phyloP scores from a whole-genome alignment of 2,888 invertebrate genomes.

The Brenthis daphne region DNA sequence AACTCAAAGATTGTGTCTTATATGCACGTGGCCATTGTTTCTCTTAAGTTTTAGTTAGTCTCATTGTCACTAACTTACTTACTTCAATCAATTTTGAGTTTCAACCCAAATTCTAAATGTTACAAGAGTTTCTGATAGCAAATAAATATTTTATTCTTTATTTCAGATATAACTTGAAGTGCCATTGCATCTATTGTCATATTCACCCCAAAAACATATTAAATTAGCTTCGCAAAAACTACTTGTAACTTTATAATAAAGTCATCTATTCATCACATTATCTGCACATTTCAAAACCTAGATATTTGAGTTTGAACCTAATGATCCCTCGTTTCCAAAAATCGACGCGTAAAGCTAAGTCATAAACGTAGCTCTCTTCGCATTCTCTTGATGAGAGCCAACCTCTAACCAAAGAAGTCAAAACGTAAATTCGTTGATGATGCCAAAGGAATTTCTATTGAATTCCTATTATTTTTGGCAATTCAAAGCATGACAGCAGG shows the following conservation, averaged over 20 bases:
- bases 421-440: slow-evolving; percentile 7
- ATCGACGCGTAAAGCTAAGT: too few relatives aligned
- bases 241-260: neutral
- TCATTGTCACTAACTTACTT: neutral
- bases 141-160: neutral
- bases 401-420: neutral
- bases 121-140: neutral
- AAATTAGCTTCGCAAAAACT: too few relatives aligned
- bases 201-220: too few relatives aligned
- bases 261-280: slow-evolving; percentile 4
- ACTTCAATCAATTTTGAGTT: slow-evolving; percentile 6
- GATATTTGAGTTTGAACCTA: slow-evolving; percentile 13
- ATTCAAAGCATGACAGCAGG: slow-evolving; percentile 89
- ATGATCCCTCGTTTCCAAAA: slow-evolving; percentile 4
- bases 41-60: neutral
- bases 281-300: slow-evolving; percentile 23
- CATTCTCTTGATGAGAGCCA: neutral
- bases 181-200: too few relatives aligned
- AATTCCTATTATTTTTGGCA: slow-evolving; percentile 20
- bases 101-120: slow-evolving; percentile 13
- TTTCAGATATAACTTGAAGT: too few relatives aligned
- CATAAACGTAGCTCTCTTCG: too few relatives aligned
- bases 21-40: slow-evolving; percentile 33
- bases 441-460: slow-evolving; percentile 23
- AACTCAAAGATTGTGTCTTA: slow-evolving; percentile 35